phyloP scores from a whole-genome alignment of 2,797 vertebrate species.

The Malurus leucopterus region DNA sequence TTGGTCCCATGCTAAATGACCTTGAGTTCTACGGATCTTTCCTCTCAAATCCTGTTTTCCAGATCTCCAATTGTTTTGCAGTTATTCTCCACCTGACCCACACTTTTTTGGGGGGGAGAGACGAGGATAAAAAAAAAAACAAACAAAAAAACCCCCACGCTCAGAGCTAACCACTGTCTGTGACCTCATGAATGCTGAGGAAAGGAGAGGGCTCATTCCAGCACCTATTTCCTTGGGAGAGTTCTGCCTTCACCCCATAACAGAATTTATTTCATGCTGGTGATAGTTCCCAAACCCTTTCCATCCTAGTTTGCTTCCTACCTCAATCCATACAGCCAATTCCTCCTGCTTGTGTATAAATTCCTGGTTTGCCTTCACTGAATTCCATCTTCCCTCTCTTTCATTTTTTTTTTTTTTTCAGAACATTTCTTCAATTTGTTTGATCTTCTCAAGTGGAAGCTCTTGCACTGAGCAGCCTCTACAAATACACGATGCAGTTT shows the following conservation, averaged over 20 bases:
- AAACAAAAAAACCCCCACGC: not conserved
- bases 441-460: conserved; percentile 55
- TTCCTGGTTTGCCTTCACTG: conserved; percentile 8
- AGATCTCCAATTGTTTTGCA: not conserved
- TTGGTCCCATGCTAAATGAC: not conserved
- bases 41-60: not conserved
- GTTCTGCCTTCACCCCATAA: not conserved
- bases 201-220: not conserved
- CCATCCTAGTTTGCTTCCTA: not conserved
- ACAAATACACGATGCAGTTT: conserved; percentile 22
- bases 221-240: not conserved
- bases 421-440: conserved; percentile 50
- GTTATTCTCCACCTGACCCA: not conserved
- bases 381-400: conserved; percentile 10
- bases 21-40: not conserved
- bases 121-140: not conserved
- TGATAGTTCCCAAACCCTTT: not conserved
- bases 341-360: not conserved
- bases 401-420: not conserved
- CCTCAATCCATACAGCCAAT: not conserved
- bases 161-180: not conserved
- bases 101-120: not conserved
- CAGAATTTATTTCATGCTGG: not conserved
- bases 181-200: not conserved
- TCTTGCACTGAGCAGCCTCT: conserved; percentile 42